A percentile compares a stretch with the other conserved stretches of the same genome.
Evolutionary conservation across 2,888 invertebrate genomes (phyloP).

Genomic region (Brenthis daphne): DNA sequence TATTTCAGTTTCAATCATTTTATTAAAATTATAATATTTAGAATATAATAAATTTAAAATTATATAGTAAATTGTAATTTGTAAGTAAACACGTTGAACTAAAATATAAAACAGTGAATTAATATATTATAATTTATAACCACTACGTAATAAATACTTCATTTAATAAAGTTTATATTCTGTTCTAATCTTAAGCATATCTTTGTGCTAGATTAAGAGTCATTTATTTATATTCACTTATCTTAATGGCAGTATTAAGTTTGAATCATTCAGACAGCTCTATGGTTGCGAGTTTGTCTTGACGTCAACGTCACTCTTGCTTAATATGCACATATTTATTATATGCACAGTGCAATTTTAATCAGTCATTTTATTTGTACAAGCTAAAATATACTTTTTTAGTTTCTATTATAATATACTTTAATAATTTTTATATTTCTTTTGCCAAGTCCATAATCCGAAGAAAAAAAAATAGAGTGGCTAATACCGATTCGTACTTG

Average conservation of each 20-base stretch:
- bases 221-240: conserved; percentile 30
- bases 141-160: neutral
- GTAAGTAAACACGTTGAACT: too few species aligned
- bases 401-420: neutral
- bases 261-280: conserved; percentile 33
- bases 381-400: neutral
- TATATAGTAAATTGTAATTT: too few species aligned
- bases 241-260: conserved; percentile 34
- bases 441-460: neutral
- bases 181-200: conserved; percentile 23
- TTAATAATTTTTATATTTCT: neutral
- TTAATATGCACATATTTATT: conserved; percentile 6
- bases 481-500: neutral
- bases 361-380: neutral
- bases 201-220: conserved; percentile 26
- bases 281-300: conserved; percentile 7
- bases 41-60: too few species aligned
- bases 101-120: too few species aligned
- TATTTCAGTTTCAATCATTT: too few species aligned
- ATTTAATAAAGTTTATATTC: conserved; percentile 1
- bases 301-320: conserved; percentile 28
- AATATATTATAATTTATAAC: too few species aligned
- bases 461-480: too few species aligned
- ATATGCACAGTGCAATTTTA: conserved; percentile 1
- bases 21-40: too few species aligned